Conservation (phyloP, 1,140 invertebrate genomes). For the Pollicipes pollicipes region DNA sequence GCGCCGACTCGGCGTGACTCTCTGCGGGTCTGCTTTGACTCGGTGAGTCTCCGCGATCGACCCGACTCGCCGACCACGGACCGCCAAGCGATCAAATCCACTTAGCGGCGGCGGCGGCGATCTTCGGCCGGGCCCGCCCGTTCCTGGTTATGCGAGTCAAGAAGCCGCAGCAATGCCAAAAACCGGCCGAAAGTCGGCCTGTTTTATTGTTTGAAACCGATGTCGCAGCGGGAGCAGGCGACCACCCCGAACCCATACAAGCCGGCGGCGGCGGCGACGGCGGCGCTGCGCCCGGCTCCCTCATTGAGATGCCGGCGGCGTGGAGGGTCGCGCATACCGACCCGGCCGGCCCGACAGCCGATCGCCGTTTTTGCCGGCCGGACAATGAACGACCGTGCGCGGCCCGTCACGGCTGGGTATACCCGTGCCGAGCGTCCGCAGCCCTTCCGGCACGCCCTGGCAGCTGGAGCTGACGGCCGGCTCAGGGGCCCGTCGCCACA, state of each 20-base stretch:
- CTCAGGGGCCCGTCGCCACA: too few species aligned
- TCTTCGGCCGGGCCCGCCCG: not conserved
- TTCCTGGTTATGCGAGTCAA: not conserved
- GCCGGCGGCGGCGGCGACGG: too few species aligned
- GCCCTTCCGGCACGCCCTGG: too few species aligned
- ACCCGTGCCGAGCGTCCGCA: too few species aligned
- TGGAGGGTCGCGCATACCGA: too few species aligned
- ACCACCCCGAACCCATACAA: slow-evolving; percentile 1
- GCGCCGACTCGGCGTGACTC: too few species aligned
- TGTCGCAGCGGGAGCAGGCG: not conserved
- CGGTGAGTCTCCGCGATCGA: too few species aligned
- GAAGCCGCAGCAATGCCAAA: not conserved
- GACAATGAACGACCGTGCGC: not conserved
- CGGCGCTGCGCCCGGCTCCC: too few species aligned
- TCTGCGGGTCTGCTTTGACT: too few species aligned
- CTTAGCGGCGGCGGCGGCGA: not conserved
- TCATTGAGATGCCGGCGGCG: not conserved
- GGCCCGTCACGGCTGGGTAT: not conserved
- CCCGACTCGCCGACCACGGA: not conserved
- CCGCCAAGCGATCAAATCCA: not conserved
- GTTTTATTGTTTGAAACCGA: not conserved
- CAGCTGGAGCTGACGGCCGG: too few species aligned
- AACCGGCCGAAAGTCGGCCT: not conserved
- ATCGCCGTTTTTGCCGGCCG: not conserved
- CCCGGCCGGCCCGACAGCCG: too few species aligned